Percentiles rank a stretch among this genome's conserved stretches.
Evolutionary conservation across 2,888 invertebrate genomes (phyloP).

Genomic region (Habrosyne pyritoides): DNA sequence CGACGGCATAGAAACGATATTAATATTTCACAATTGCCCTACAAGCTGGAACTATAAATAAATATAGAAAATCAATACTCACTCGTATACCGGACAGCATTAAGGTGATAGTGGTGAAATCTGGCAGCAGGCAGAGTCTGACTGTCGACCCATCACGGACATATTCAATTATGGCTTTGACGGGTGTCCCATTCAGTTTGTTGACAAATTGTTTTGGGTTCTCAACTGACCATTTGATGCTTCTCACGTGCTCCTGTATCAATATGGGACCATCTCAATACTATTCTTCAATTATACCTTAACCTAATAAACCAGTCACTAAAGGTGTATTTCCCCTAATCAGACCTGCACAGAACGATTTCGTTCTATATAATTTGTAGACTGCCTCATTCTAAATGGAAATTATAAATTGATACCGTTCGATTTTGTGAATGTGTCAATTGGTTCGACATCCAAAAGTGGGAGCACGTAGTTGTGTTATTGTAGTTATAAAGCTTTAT

Average conservation of each 20-base stretch:
- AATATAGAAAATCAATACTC: constrained; percentile 48
- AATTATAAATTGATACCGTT: too few species aligned
- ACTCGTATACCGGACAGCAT: constrained; percentile 97
- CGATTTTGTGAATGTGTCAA: too few species aligned
- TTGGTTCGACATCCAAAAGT: too few species aligned
- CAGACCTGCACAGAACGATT: too few species aligned
- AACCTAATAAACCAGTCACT: too few species aligned
- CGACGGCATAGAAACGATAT: neutral
- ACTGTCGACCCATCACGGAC: constrained; percentile 98
- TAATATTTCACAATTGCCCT: too few species aligned
- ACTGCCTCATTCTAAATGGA: too few species aligned
- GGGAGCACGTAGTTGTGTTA: too few species aligned
- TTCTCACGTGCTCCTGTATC: constrained; percentile 88
- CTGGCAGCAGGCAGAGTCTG: constrained; percentile 94
- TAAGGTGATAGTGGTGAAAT: constrained; percentile 95
- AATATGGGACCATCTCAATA: neutral
- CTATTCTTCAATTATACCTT: neutral
- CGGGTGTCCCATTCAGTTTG: constrained; percentile 91
- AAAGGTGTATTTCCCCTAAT: too few species aligned
- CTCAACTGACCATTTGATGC: constrained; percentile 95
- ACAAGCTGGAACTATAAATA: neutral
- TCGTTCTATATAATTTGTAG: too few species aligned
- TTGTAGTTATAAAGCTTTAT: too few species aligned
- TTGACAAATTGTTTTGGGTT: constrained; percentile 89
- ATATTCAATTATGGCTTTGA: constrained; percentile 97